Conservation (phyloP, 2,113 vertebrate species). For the Nyctibius bracteatus region DNA sequence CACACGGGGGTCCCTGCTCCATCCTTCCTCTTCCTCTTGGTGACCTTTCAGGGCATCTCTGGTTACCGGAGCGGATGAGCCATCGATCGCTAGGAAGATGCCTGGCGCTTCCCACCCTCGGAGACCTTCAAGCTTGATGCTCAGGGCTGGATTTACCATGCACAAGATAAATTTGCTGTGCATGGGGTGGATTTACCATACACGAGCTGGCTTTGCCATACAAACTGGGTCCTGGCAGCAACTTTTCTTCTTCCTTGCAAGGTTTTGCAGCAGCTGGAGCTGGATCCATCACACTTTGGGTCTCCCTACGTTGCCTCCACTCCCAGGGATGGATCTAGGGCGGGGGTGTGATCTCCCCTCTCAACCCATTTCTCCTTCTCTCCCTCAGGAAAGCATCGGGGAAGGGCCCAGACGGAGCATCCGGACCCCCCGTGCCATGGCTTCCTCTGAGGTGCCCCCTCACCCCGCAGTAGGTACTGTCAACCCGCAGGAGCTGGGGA, state of each 20-base stretch:
- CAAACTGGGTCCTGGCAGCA: not conserved
- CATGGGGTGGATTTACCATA: accelerated
- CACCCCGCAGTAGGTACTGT: conserved; percentile 59
- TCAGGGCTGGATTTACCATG: not conserved
- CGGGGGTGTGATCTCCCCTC: not conserved
- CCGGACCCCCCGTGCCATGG: conserved; percentile 24
- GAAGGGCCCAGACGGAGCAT: not conserved
- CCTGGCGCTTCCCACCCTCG: not conserved
- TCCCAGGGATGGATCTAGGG: not conserved
- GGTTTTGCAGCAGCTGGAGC: not conserved
- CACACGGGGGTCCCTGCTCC: not conserved
- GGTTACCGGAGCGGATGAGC: not conserved
- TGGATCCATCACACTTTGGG: not conserved
- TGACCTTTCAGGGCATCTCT: not conserved
- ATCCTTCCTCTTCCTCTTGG: not conserved
- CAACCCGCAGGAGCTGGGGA: not conserved
- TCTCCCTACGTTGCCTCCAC: not conserved
- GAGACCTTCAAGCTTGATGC: not conserved
- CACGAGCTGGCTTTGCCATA: accelerated
- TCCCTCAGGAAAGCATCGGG: conserved; percentile 16
- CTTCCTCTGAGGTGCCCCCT: conserved; percentile 44
- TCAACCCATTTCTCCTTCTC: not conserved
- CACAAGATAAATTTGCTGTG: not conserved
- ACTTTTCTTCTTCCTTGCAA: not conserved
- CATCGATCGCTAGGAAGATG: not conserved